A percentile compares a stretch with the other conserved stretches of the same genome.
Evolutionary conservation across 2,113 vertebrate genomes (phyloP).

Genomic region (Thalassarche chlororhynchos): DNA sequence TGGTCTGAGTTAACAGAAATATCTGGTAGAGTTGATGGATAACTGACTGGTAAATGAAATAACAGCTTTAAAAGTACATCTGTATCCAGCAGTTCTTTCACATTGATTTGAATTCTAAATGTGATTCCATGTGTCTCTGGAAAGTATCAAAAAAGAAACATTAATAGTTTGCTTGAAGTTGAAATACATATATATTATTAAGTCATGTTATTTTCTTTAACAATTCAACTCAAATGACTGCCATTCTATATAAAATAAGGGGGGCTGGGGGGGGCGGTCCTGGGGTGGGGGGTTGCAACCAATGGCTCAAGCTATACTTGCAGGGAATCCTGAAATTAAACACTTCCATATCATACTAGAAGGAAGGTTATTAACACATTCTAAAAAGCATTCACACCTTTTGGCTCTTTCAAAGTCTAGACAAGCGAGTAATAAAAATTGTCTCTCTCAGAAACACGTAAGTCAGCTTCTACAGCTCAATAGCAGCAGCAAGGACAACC

Average conservation of each 20-base stretch:
- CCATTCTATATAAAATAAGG: neutral
- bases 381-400: neutral
- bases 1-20: constrained; percentile 80
- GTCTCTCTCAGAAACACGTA: neutral
- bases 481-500: neutral
- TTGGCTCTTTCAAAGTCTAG: neutral
- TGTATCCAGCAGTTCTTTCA: constrained; percentile 58
- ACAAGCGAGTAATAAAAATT: neutral
- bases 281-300: neutral
- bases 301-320: neutral
- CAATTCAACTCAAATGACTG: neutral
- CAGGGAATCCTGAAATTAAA: constrained; percentile 24
- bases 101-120: constrained; percentile 77
- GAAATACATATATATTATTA: neutral
- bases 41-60: constrained; percentile 81
- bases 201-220: neutral
- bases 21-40: constrained; percentile 77
- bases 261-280: too few relatives aligned
- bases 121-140: constrained; percentile 78
- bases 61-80: constrained; percentile 74
- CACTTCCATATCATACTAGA: neutral
- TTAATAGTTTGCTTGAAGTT: constrained; percentile 23
- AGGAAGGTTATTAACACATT: constrained; percentile 46
- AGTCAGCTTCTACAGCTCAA: neutral
- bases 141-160: constrained; percentile 63